phyloP scores from a whole-genome alignment of 2,113 vertebrate species.

The Grammomys surdaster region DNA sequence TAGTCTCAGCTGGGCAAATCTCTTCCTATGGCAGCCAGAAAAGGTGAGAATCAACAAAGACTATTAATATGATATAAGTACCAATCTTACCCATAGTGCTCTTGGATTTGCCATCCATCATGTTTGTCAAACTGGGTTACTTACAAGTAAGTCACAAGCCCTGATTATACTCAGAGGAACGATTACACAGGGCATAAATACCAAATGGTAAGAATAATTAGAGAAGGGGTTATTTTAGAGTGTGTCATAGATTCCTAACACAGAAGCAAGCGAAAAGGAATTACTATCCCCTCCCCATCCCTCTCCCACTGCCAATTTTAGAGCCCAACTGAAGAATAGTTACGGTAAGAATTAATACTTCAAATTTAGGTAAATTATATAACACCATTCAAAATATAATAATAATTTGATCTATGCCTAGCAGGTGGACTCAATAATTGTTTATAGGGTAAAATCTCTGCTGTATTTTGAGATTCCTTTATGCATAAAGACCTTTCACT shows the following conservation, averaged over 20 bases:
- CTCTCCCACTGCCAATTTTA: background rate
- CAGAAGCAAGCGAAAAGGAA: background rate
- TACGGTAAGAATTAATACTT: slow-evolving; percentile 3
- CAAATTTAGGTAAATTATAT: slow-evolving; percentile 47
- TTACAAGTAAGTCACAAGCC: background rate
- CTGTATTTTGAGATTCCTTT: slow-evolving; percentile 6
- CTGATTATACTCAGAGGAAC: background rate
- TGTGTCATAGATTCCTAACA: background rate
- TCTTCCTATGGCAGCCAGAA: background rate
- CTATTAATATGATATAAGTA: background rate
- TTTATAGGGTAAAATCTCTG: background rate
- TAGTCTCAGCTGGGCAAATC: background rate
- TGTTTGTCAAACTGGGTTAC: background rate
- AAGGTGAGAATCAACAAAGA: background rate
- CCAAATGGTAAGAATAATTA: background rate
- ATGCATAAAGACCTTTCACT: background rate
- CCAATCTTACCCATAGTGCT: background rate
- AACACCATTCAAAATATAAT: slow-evolving; percentile 3
- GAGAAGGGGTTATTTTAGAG: background rate
- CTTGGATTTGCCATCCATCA: background rate
- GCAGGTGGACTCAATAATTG: background rate
- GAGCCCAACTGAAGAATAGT: background rate
- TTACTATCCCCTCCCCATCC: background rate
- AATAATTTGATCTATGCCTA: slow-evolving; percentile 30
- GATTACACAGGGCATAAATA: background rate